Percentiles rank a stretch among this genome's conserved stretches.
Evolutionary conservation across 2,888 invertebrate species (phyloP).

Genomic region (Anodontia alba): DNA sequence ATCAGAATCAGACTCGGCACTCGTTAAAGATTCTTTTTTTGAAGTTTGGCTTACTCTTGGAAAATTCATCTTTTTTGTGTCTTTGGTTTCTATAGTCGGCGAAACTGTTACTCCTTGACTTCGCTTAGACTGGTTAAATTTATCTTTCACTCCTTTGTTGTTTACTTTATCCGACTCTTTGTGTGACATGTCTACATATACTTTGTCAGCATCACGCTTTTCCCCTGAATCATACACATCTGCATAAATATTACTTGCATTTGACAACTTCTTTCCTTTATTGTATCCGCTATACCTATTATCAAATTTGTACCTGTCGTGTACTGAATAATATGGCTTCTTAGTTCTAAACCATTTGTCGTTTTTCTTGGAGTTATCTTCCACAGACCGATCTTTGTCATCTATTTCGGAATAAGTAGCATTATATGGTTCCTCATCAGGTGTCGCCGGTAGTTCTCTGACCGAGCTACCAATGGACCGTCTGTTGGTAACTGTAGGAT

Average conservation of each 20-base stretch:
- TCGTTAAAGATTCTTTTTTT: conserved; percentile 48
- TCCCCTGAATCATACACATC: conserved; percentile 36
- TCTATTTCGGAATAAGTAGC: conserved; percentile 51
- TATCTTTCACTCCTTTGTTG: conserved; percentile 47
- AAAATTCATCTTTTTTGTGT: neutral
- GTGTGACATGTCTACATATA: conserved; percentile 59
- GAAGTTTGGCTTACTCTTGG: neutral
- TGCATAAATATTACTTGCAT: conserved; percentile 58
- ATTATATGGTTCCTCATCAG: conserved; percentile 33
- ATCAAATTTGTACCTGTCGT: conserved; percentile 40
- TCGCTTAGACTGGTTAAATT: conserved; percentile 51
- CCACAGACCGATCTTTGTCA: conserved; percentile 19
- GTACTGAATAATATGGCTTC: conserved; percentile 22
- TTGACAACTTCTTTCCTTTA: conserved; percentile 47
- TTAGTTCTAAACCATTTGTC: conserved; percentile 33
- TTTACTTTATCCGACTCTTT: conserved; percentile 17
- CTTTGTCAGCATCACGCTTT: conserved; percentile 33
- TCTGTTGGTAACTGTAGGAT: conserved; percentile 33
- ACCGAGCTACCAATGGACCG: conserved; percentile 52
- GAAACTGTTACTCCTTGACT: conserved; percentile 11
- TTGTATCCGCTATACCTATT: conserved; percentile 9
- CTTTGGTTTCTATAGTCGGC: neutral
- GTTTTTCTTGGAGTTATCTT: neutral
- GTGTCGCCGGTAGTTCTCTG: conserved; percentile 55
- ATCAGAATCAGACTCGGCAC: conserved; percentile 53